phyloP scores from a whole-genome alignment of 2,888 invertebrate genomes.

The Eugnorisma glareosa region DNA sequence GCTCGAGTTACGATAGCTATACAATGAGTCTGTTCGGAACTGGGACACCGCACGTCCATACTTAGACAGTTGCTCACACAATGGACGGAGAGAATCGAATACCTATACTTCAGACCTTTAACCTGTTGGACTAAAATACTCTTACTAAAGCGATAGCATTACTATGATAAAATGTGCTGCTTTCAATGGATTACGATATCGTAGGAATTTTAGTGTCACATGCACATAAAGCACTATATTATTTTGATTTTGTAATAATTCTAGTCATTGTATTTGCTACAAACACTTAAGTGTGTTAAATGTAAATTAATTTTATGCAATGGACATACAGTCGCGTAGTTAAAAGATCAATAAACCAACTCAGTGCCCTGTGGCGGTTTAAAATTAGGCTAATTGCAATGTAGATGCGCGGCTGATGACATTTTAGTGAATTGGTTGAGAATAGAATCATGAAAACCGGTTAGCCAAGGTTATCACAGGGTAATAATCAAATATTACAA shows the following conservation, averaged over 20 bases:
- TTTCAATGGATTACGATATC: conserved; percentile 37
- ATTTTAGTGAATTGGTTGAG: conserved; percentile 57
- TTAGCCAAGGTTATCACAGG: conserved; percentile 84
- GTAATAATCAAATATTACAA: conserved; percentile 74
- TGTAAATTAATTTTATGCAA: conserved; percentile 68
- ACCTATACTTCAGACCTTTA: conserved; percentile 52
- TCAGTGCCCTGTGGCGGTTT: conserved; percentile 16
- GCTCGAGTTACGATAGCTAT: conserved; percentile 61
- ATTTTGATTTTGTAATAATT: conserved; percentile 75
- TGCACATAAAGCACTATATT: conserved; percentile 62
- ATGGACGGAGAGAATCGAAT: conserved; percentile 49
- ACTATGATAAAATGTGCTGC: conserved; percentile 42
- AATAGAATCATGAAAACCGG: conserved; percentile 69
- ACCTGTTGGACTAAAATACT: conserved; percentile 48
- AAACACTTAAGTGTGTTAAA: conserved; percentile 74
- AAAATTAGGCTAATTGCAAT: conserved; percentile 28
- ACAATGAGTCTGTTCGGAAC: conserved; percentile 73
- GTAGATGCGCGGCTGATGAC: conserved; percentile 29
- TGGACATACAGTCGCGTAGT: conserved; percentile 49
- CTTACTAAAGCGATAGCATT: conserved; percentile 36
- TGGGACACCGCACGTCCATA: conserved; percentile 61
- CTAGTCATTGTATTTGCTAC: conserved; percentile 86
- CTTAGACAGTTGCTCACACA: conserved; percentile 45
- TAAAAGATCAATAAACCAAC: conserved; percentile 28
- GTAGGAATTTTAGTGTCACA: conserved; percentile 49